phyloP scores from a whole-genome alignment of 2,888 invertebrate genomes.

The Drosophila fulvimacula region DNA sequence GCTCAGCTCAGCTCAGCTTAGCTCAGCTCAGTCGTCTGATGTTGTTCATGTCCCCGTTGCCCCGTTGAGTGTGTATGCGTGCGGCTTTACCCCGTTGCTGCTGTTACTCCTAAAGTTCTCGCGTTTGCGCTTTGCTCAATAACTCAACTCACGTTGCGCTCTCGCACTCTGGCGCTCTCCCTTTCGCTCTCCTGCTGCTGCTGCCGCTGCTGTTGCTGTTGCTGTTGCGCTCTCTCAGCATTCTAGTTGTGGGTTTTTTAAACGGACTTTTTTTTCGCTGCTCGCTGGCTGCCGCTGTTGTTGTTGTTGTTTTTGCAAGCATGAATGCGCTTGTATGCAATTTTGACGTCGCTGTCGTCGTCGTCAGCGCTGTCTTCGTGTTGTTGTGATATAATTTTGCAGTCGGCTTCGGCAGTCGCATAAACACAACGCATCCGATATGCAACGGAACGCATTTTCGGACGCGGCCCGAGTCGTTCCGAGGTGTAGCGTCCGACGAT shows the following conservation, averaged over 20 bases:
- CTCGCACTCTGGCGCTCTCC: slow-evolving; percentile 26
- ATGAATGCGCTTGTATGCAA: slow-evolving; percentile 75
- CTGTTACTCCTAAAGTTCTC: slow-evolving; percentile 71
- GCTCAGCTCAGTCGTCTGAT: slow-evolving; percentile 15
- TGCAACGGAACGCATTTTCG: slow-evolving; percentile 86
- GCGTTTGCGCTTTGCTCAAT: slow-evolving; percentile 72
- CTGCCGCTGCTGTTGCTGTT: slow-evolving; percentile 5
- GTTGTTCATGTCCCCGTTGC: slow-evolving; percentile 32
- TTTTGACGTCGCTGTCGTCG: slow-evolving; percentile 62
- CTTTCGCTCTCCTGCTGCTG: slow-evolving; percentile 21
- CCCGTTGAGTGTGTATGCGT: slow-evolving; percentile 26
- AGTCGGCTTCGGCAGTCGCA: slow-evolving; percentile 84
- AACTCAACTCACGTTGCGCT: slow-evolving; percentile 57
- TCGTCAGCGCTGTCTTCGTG: slow-evolving; percentile 72
- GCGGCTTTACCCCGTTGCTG: slow-evolving; percentile 64
- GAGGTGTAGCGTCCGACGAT: slow-evolving; percentile 86
- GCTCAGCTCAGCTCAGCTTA: slow-evolving; percentile 2
- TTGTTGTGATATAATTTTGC: slow-evolving; percentile 85
- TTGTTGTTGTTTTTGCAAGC: slow-evolving; percentile 50
- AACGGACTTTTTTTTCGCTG: slow-evolving; percentile 15
- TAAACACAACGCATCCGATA: slow-evolving; percentile 85
- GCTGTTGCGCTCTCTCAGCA: slow-evolving; percentile 52
- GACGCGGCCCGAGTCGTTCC: slow-evolving; percentile 85
- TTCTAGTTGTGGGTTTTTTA: slow-evolving; percentile 55
- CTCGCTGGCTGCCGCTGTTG: background rate